Conservation (phyloP, 2,888 invertebrate genomes). For the Diaphora mendica region DNA sequence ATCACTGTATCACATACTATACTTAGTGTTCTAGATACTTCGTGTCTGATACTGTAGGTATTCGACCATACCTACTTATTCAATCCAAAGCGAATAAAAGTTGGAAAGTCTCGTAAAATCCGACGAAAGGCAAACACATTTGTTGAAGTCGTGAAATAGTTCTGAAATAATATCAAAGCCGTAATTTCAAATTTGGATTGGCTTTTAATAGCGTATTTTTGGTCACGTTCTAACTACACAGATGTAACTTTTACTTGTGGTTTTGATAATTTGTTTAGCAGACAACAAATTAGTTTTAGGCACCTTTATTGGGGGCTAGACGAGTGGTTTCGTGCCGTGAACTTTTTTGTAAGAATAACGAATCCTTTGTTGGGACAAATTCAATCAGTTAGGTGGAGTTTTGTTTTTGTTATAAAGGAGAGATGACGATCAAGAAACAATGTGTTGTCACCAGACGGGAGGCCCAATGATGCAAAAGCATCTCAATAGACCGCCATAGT, state of each 20-base stretch:
- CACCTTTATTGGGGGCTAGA: background rate
- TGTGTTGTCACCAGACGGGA: no score
- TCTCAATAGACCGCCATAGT: no score
- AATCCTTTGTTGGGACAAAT: background rate
- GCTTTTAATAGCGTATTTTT: conserved; percentile 54
- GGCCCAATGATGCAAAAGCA: no score
- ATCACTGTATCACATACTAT: no score
- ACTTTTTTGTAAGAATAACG: background rate
- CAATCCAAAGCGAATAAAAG: background rate
- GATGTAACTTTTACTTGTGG: conserved; percentile 40
- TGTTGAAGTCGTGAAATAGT: conserved; percentile 29
- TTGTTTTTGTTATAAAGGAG: no score
- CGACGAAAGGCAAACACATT: conserved; percentile 4
- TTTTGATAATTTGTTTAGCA: conserved; percentile 34
- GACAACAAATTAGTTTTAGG: conserved; percentile 14
- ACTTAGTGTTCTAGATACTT: background rate
- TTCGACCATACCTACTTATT: background rate
- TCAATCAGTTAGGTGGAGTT: background rate
- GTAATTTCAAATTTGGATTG: conserved; percentile 56
- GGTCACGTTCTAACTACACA: conserved; percentile 58
- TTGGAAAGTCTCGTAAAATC: conserved; percentile 3
- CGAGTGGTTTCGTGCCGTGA: background rate
- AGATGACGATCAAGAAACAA: no score
- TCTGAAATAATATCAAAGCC: conserved; percentile 31
- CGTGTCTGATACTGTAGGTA: background rate